A percentile compares a stretch with the other conserved stretches of the same genome.
phyloP scores from a whole-genome alignment of 2,113 vertebrate genomes.

The Hucho hucho region DNA sequence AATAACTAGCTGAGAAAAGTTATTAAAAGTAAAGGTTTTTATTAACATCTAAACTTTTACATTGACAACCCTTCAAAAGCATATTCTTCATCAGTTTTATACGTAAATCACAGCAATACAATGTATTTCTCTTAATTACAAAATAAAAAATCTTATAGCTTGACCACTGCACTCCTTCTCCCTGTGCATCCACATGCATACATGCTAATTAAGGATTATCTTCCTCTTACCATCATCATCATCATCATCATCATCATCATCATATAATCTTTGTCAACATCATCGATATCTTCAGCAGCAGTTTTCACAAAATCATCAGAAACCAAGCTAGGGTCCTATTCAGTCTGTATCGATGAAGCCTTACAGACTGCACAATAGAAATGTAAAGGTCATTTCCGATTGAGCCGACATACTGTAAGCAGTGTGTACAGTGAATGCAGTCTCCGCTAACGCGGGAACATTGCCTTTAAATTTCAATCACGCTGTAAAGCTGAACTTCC shows the following conservation, averaged over 20 bases:
- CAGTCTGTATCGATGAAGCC: too few species aligned
- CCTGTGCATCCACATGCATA: conserved; percentile 21
- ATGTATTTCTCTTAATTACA: neutral
- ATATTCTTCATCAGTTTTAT: conserved; percentile 5
- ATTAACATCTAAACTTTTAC: conserved; percentile 35
- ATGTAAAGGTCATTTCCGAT: too few species aligned
- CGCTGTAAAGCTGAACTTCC: too few species aligned
- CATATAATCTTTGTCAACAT: neutral
- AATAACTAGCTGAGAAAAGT: neutral
- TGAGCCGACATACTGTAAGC: too few species aligned
- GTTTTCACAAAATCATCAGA: neutral
- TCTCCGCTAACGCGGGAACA: too few species aligned
- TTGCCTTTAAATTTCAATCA: too few species aligned
- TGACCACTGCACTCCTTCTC: neutral
- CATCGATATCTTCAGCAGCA: conserved; percentile 13
- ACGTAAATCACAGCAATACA: conserved; percentile 29
- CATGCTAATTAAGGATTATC: conserved; percentile 8
- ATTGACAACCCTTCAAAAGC: conserved; percentile 16
- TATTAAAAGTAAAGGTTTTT: conserved; percentile 26
- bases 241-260: neutral
- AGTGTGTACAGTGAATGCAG: too few species aligned
- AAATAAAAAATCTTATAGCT: neutral
- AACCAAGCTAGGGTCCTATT: neutral
- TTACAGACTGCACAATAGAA: too few species aligned
- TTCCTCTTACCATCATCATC: neutral